These are phyloP conservation scores for Vireo altiloquus DNA, from an alignment of 2,113 vertebrate genomes.

Conservation along the genomic window DNA sequence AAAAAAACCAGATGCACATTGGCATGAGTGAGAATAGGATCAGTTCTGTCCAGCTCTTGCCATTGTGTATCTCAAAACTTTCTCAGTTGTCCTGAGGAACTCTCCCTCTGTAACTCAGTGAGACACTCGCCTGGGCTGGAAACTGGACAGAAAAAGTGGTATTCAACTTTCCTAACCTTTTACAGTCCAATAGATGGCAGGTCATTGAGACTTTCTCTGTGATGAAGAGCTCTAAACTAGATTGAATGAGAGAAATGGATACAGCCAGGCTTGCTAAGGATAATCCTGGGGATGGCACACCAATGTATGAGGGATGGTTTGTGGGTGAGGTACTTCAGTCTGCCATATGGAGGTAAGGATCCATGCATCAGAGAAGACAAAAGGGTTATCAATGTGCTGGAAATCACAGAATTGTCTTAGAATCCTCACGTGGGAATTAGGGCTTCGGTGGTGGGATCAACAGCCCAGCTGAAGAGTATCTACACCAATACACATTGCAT, in stretches of 20 bases:
- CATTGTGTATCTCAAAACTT: neutral
- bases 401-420: neutral
- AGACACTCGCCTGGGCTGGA: neutral
- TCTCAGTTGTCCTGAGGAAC: neutral
- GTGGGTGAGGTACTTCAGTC: fast-evolving
- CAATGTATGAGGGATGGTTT: neutral
- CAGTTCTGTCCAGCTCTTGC: neutral
- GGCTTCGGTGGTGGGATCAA: neutral
- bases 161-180: neutral
- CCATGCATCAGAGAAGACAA: neutral
- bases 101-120: neutral
- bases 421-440: neutral
- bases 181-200: neutral
- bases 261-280: neutral
- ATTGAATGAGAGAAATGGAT: neutral
- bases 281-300: neutral
- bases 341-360: neutral
- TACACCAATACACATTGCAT: neutral
- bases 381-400: neutral
- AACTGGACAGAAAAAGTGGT: neutral
- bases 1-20: fast-evolving
- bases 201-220: neutral
- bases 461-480: neutral
- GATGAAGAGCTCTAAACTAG: neutral
- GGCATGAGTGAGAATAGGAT: neutral